Percentiles rank a stretch among this genome's conserved stretches.
Conservation (phyloP, 2,113 vertebrate species). For the Sceloporus undulatus region DNA sequence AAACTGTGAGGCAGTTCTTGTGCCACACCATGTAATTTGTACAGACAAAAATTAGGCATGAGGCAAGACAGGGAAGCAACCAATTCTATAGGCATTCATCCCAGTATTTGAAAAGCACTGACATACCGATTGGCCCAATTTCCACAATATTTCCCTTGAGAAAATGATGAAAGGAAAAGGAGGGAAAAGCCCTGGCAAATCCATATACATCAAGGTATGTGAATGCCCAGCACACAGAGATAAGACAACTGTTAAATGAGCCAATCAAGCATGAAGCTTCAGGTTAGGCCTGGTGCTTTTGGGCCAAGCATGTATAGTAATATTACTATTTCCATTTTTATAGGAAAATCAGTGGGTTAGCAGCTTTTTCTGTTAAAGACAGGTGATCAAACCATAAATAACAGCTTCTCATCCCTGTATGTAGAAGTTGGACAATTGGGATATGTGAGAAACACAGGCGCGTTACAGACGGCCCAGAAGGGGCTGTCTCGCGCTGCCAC, state of each 20-base stretch:
- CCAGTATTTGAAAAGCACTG: not conserved
- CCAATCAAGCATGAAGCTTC: too few species aligned
- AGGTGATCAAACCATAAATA: not conserved
- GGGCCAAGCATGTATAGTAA: not conserved
- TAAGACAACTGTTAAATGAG: not conserved
- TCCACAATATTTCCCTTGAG: not conserved
- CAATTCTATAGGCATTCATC: not conserved
- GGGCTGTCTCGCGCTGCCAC: too few species aligned
- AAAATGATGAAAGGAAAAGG: not conserved
- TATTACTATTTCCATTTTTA: not conserved
- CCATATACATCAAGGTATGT: too few species aligned
- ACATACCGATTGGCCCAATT: not conserved
- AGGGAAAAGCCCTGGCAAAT: not conserved
- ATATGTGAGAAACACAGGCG: too few species aligned
- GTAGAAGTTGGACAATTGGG: not conserved
- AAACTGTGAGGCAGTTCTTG: too few species aligned
- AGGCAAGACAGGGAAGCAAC: not conserved
- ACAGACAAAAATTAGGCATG: not conserved
- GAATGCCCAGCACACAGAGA: not conserved
- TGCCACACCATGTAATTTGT: not conserved
- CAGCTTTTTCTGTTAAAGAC: too few species aligned
- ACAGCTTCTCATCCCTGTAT: not conserved
- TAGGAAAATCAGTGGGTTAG: not conserved
- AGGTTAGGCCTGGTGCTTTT: too few species aligned
- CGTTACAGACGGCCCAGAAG: too few species aligned